Evolutionary conservation across 2,888 invertebrate species (phyloP), one percentile per base, ranked within the genome.

Genomic region (Acholoe squamosa): DNA sequence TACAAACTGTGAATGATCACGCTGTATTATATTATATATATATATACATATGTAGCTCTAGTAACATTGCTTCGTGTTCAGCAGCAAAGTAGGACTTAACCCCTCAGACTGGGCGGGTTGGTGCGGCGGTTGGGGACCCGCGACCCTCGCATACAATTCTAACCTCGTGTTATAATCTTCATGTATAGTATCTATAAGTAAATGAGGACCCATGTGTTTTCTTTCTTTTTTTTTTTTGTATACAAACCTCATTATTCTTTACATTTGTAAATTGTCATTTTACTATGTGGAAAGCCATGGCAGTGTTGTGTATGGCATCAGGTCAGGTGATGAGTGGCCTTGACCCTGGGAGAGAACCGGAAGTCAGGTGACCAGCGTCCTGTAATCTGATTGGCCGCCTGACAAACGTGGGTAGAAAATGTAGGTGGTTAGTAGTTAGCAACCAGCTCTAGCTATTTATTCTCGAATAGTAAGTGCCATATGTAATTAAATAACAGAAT

Each of bases 31-130:
- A 86, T 86, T 86, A 86, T 86, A 86, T 86, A 86, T 86, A 86
- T 86, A 86, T 54, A 86, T 86, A 86, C 56, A 86, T 86, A 86
- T 28, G 56, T 86, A 86, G 52, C 25, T 28, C 14, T 86, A 86
- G 86, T 86, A 54, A 86, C 86, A 86, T 86, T 86, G 86, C 86
- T 86, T 86, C 54, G 86, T 86, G 86, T 86, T 86, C 86, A 86
- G 52, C 86, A 52, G 86, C 86, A 56, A 86, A 86, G 86, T 86
- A 54, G 86, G 84, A 84, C 51, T 34, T 84, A 80, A 80, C n/a
- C 31, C 80, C 80, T 34, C 10, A 43, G 25, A 71, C 71, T 25
- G 71, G 25, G 80, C 43, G 80, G 80, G 80, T n/a, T 34, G 33
- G 80, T 28, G 71, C 28, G 71, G 71, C 28, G 71, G 71, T 5